A percentile compares a stretch with the other conserved stretches of the same genome.
Conservation (phyloP, 1,140 invertebrate genomes). For the Hesperophylax magnus region DNA sequence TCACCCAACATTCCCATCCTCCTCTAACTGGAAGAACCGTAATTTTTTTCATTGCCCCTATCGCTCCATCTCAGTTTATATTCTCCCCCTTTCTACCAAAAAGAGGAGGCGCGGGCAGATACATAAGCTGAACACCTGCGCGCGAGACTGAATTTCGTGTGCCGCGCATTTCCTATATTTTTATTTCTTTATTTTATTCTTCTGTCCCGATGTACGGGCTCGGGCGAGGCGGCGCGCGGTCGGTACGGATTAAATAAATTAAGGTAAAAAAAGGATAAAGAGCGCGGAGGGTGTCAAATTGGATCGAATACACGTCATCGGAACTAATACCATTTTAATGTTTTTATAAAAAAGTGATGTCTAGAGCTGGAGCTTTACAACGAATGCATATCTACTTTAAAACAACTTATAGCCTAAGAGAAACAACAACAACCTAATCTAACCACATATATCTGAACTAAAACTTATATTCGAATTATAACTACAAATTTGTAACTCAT, state of each 20-base stretch:
- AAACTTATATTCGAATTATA: too few relatives aligned
- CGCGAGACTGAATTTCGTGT: slow-evolving; percentile 49
- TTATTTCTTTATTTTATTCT: slow-evolving; percentile 40
- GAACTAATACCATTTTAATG: background rate
- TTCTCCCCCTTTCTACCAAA: background rate
- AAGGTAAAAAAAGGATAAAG: background rate
- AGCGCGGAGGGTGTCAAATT: slow-evolving; percentile 13
- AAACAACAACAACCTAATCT: too few relatives aligned
- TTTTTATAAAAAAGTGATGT: too few relatives aligned
- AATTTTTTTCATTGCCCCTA: slow-evolving; percentile 1
- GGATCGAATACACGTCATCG: background rate
- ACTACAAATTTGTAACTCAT: too few relatives aligned
- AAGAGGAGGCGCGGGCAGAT: slow-evolving; percentile 3
- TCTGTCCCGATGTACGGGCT: slow-evolving; percentile 39
- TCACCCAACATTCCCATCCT: slow-evolving; percentile 16
- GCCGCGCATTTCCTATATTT: slow-evolving; percentile 43
- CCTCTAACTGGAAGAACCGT: background rate
- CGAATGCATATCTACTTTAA: too few relatives aligned
- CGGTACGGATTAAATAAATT: background rate
- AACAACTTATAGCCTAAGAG: too few relatives aligned
- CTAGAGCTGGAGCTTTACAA: too few relatives aligned
- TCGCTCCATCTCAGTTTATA: slow-evolving; percentile 3
- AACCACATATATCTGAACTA: too few relatives aligned
- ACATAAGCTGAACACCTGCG: slow-evolving; percentile 50
- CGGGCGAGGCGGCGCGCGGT: slow-evolving; percentile 12